Evolutionary conservation across 2,888 invertebrate genomes (phyloP), one percentile per base, ranked within the genome.

Genomic region (Nomada hirtipes): DNA sequence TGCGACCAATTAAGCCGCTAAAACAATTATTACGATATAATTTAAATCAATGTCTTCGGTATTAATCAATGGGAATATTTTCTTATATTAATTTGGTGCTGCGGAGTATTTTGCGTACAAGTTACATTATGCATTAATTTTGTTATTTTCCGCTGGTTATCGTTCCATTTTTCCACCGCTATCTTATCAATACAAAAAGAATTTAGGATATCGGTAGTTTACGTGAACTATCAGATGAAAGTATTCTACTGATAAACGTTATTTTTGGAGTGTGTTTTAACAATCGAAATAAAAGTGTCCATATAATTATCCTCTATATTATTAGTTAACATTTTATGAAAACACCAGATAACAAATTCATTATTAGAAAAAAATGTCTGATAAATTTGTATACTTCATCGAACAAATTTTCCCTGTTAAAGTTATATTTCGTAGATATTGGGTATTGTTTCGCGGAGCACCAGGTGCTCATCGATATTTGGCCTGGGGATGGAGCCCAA

Each of bases 1-100:
- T 98, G 75, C 98, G 96, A 2, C 99, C 99, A 90, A 99, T 99
- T 71, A 99, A 95, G 2, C 99, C 99, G 93, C 99, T 99, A 93
- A 65, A 95, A 85, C 72, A 67, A 53, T 70, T 23, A 7, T 53
- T 36, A 73, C 42, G 10, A 55, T 15, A 23, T 20, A n/a, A 36
- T 44, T 11, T 3, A 44, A 76, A 71, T 2, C 7, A 36, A 52
- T 59, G 18, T 3, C 2, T 18, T 2, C 1, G 15, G 20, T 47
- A 26, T 36, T 63, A 47, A 18, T 42, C 29, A 11, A 60, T 26
- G 4, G 2, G 7, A 13, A 18, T 26, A 63, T 36, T 53, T 36
- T 29, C 20, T 47, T 20, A 53, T 47, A 0, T 29, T 59, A 20
- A 47, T 3, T 76, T 15, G 15, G 11, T 20, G 7, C 23, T 50